Evolutionary conservation across 2,797 vertebrate genomes (phyloP).

Genomic region (Tympanoctomys barrerae): DNA sequence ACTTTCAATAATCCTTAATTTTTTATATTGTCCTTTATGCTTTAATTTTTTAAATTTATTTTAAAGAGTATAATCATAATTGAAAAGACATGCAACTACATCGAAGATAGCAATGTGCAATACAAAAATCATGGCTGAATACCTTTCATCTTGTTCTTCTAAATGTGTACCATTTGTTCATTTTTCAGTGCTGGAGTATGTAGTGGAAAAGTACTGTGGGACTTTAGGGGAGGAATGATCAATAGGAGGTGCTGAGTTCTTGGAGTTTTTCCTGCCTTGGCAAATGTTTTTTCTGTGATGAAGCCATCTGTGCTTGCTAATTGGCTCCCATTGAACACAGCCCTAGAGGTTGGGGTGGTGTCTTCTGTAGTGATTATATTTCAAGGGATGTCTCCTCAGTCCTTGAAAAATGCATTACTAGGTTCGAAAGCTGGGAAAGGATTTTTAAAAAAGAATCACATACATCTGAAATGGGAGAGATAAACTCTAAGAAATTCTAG

Average conservation of each 20-base stretch:
- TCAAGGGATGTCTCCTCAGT: background rate
- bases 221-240: background rate
- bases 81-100: too few relatives aligned
- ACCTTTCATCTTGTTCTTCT: too few relatives aligned
- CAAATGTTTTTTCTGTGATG: conserved; percentile 2
- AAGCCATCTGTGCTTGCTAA: conserved; percentile 31
- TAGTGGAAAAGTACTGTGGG: background rate
- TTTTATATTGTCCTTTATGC: too few relatives aligned
- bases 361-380: background rate
- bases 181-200: background rate
- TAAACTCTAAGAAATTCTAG: background rate
- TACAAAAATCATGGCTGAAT: too few relatives aligned
- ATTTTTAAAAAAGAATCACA: background rate
- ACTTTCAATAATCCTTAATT: too few relatives aligned
- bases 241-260: background rate
- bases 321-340: background rate
- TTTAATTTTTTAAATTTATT: too few relatives aligned
- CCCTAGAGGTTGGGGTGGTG: background rate
- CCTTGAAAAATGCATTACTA: background rate
- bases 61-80: too few relatives aligned
- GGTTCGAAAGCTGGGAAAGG: background rate
- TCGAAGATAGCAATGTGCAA: too few relatives aligned
- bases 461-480: background rate
- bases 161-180: too few relatives aligned
- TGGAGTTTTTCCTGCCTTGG: background rate